These are phyloP conservation scores for Galerucella pusilla DNA, from an alignment of 2,888 invertebrate genomes.

Conservation along the genomic window DNA sequence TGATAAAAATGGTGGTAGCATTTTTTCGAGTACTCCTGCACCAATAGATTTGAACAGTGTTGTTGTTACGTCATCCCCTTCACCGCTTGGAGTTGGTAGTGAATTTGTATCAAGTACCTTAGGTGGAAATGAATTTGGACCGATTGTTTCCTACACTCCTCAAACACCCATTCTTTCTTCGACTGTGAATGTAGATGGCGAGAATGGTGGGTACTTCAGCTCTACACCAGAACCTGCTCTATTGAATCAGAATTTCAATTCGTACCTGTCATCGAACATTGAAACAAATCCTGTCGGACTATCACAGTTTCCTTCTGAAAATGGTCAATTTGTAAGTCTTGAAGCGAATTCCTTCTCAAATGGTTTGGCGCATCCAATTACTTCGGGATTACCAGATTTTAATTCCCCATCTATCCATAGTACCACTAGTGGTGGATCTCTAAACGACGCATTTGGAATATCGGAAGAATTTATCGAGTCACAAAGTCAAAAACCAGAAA, in stretches of 20 bases:
- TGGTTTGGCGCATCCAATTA: not conserved
- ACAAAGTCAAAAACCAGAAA: constrained; percentile 35
- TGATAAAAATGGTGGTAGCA: not conserved
- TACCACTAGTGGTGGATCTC: constrained; percentile 24
- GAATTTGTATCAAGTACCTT: constrained; percentile 19
- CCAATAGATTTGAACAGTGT: constrained; percentile 17
- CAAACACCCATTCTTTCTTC: constrained; percentile 16
- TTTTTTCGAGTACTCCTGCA: constrained; percentile 22
- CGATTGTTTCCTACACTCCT: no score
- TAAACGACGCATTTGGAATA: constrained; percentile 35
- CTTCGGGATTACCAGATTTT: not conserved
- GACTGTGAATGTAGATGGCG: constrained; percentile 14
- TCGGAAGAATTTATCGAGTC: not conserved
- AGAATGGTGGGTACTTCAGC: not conserved
- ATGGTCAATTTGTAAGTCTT: not conserved
- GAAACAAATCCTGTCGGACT: not conserved
- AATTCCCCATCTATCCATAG: constrained; percentile 10
- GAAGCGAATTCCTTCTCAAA: constrained; percentile 15
- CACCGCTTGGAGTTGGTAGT: not conserved
- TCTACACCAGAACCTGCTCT: constrained; percentile 9
- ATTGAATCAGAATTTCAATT: not conserved
- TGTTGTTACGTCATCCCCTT: constrained; percentile 29
- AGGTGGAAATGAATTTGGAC: constrained; percentile 10
- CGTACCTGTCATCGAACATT: not conserved
- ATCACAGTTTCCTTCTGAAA: not conserved